Base-by-base conservation (phyloP, 2,113 vertebrate genomes). In the Sinocyclocheilus maitianheensis region DNA sequence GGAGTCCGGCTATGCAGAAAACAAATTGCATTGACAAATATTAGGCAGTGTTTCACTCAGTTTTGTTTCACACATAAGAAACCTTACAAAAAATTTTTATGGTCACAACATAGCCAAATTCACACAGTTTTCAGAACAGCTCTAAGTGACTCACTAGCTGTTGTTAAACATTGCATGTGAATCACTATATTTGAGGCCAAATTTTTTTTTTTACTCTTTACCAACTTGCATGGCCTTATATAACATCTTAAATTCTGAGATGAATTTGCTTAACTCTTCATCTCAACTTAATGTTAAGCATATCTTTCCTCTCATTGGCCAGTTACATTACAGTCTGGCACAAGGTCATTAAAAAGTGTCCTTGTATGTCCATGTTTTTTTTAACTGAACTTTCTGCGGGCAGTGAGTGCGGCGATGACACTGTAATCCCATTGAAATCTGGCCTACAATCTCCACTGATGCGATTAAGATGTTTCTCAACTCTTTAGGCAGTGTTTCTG, bases 361-460 rank as follows among this genome's bases (percentile, higher is more conserved):
- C 24, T 58, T 51, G 67, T 46, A 55, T 76, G 46, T 82, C 76
- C 51, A 78, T 18, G 6, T 53, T 55, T 71, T 55, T 53, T 20
- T 55, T 24, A 71, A 8, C 53, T 74, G 72, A 82, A 83, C 83
- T 87, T 53, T 69, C 55, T n/a, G 78, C 16, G 34, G 62, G 22
- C 26, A 24, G 83, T 10, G 40, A 78, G 37, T 65, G 63, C 40
- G 9, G 46, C 53, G 40, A 75, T 67, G 79, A 74, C 63, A 51
- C 74, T 43, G 16, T 83, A 85, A 85, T 86, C 82, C 85, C 18
- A n/a, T 65, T 74, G 72, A 34, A 80, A 87, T 85, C 81, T 80
- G 84, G 26, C 62, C 62, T 53, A 74, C 69, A 48, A 81, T 43
- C 71, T 72, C 84, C 24, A 16, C 16, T 85, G 87, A 88, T 62